Percentiles rank a stretch among this genome's conserved stretches.
Conservation (phyloP, 53 echinoderm and acorn worm species). For the Antedon mediterranea region DNA sequence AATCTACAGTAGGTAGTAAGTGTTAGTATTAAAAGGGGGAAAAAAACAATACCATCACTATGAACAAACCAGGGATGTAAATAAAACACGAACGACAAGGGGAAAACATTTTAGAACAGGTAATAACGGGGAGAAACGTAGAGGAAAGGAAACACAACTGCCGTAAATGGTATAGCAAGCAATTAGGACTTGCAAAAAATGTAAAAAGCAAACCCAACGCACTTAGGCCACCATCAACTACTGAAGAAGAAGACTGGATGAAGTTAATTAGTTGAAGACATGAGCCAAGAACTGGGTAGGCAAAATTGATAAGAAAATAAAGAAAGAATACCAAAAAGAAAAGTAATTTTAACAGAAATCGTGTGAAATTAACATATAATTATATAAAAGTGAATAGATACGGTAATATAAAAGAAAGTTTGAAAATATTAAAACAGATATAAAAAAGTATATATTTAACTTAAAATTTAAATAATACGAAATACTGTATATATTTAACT, state of each 20-base stretch:
- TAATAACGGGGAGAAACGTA: neutral
- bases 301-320: neutral
- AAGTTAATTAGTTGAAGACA: neutral
- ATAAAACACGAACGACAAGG: neutral
- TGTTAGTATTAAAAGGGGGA: neutral
- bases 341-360: neutral
- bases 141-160: neutral
- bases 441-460: no score
- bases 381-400: no score
- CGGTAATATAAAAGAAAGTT: no score
- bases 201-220: neutral
- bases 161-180: neutral
- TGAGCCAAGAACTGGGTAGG: neutral
- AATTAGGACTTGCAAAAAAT: neutral
- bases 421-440: no score
- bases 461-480: no score
- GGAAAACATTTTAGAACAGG: neutral
- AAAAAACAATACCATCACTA: neutral
- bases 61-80: neutral
- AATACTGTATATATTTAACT: no score
- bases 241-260: neutral
- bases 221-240: neutral
- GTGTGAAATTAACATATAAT: neutral
- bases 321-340: neutral
- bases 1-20: no score